A percentile compares a stretch with the other conserved stretches of the same genome.
Evolutionary conservation across 2,797 vertebrate species (phyloP).

Genomic region (Sternarchorhynchus goeldii): DNA sequence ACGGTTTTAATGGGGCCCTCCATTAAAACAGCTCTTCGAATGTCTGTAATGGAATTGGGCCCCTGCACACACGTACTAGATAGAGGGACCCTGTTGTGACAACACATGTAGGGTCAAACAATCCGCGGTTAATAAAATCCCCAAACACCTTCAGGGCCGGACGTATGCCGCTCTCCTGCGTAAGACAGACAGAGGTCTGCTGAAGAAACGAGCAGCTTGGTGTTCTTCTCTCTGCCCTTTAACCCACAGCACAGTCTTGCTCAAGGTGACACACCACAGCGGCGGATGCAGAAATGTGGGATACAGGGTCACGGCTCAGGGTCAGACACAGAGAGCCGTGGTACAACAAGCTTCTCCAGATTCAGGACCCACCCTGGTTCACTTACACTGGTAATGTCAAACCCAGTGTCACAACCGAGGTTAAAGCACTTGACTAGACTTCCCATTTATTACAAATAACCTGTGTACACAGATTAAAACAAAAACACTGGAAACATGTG

Average conservation of each 20-base stretch:
- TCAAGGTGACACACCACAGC: constrained; percentile 39
- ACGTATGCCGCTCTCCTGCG: constrained; percentile 24
- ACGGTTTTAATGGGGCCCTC: constrained; percentile 74
- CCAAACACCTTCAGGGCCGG: constrained; percentile 67
- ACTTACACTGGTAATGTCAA: neutral
- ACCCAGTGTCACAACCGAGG: neutral
- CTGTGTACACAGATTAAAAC: neutral
- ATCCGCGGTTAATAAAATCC: constrained; percentile 75
- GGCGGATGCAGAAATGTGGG: constrained; percentile 7
- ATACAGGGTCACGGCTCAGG: constrained; percentile 37
- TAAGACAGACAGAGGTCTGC: constrained; percentile 21
- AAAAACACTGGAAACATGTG: neutral
- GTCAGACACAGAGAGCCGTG: constrained; percentile 22
- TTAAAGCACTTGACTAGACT: neutral
- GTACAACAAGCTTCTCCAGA: neutral
- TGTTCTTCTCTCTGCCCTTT: constrained; percentile 12
- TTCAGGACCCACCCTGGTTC: constrained; percentile 8
- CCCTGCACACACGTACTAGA: constrained; percentile 56
- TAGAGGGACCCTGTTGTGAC: constrained; percentile 61
- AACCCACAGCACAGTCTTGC: constrained; percentile 32
- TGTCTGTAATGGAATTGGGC: constrained; percentile 75
- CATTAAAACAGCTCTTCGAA: constrained; percentile 69
- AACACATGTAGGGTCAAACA: constrained; percentile 70
- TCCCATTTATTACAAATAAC: neutral
- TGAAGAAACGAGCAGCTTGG: constrained; percentile 17